These are phyloP conservation scores for Phania funesta DNA, from an alignment of 2,888 invertebrate species.

Conservation along the genomic window DNA sequence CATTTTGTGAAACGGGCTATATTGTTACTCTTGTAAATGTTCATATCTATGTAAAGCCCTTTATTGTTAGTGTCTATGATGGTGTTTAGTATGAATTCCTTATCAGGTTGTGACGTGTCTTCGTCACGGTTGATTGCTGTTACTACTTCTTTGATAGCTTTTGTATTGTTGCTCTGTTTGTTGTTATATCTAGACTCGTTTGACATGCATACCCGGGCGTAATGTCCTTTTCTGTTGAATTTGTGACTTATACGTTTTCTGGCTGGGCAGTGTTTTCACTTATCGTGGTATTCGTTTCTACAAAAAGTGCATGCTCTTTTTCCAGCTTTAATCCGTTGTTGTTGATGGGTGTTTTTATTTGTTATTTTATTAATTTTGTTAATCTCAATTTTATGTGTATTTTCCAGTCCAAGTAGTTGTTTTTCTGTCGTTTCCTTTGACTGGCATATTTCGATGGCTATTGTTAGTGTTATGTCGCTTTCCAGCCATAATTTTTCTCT, in stretches of 20 bases:
- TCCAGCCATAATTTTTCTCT: constrained; percentile 28
- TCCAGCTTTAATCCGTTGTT: not conserved
- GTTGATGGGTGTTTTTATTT: not conserved
- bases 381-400: not conserved
- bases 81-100: constrained; percentile 12
- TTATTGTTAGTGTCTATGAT: not conserved
- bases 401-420: not conserved
- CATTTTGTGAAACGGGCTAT: not conserved
- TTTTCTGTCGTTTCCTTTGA: not conserved
- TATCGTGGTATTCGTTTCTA: constrained; percentile 14
- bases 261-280: constrained; percentile 10
- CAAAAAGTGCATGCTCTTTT: constrained; percentile 11
- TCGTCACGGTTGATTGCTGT: not conserved
- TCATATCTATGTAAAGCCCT: constrained; percentile 1
- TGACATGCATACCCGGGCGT: constrained; percentile 7
- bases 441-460: not conserved
- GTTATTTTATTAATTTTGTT: not conserved
- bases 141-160: not conserved
- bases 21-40: not conserved
- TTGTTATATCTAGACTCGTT: not conserved
- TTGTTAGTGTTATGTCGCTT: constrained; percentile 3
- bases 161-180: not conserved
- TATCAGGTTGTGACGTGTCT: not conserved
- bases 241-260: constrained; percentile 11
- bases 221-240: constrained; percentile 33